These are phyloP conservation scores for Cyprinus carpio DNA, from an alignment of 2,113 vertebrate genomes.

Conservation along the genomic window DNA sequence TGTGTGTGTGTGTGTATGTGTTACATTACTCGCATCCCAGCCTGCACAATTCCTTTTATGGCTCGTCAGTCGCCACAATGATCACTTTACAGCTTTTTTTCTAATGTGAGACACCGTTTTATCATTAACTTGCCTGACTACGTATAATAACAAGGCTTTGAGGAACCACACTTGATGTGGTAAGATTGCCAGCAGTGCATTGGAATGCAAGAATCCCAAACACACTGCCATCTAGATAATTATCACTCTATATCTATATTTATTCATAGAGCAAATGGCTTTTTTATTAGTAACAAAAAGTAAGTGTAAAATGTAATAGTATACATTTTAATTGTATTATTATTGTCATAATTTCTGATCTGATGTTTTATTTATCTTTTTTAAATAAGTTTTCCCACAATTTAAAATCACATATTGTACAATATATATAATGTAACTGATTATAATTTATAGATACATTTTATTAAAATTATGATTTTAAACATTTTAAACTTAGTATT, in stretches of 20 bases:
- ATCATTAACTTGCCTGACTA: slow-evolving; percentile 17
- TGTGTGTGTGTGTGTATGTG: slow-evolving; percentile 25
- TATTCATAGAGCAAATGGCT: not conserved
- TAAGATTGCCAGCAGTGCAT: not conserved
- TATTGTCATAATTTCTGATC: not conserved
- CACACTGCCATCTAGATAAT: not conserved
- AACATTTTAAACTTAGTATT: not conserved
- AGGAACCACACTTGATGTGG: not conserved
- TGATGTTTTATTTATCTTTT: too few relatives aligned
- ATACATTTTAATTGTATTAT: not conserved
- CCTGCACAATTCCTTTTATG: slow-evolving; percentile 29
- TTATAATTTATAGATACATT: not conserved
- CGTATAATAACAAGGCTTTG: not conserved
- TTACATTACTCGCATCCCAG: slow-evolving; percentile 23
- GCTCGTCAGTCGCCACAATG: slow-evolving; percentile 19
- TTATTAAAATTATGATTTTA: not conserved
- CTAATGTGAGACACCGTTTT: slow-evolving; percentile 11
- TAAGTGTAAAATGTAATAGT: not conserved
- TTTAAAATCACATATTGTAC: not conserved
- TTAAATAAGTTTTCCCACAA: not conserved
- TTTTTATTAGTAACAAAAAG: not conserved
- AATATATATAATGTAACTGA: not conserved
- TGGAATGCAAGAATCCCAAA: not conserved
- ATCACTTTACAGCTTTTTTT: slow-evolving; percentile 21
- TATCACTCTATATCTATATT: not conserved